Percentiles rank a stretch among this genome's conserved stretches.
These are phyloP conservation scores for Diploptera punctata DNA, from an alignment of 2,888 invertebrate genomes.

Conservation along the genomic window DNA sequence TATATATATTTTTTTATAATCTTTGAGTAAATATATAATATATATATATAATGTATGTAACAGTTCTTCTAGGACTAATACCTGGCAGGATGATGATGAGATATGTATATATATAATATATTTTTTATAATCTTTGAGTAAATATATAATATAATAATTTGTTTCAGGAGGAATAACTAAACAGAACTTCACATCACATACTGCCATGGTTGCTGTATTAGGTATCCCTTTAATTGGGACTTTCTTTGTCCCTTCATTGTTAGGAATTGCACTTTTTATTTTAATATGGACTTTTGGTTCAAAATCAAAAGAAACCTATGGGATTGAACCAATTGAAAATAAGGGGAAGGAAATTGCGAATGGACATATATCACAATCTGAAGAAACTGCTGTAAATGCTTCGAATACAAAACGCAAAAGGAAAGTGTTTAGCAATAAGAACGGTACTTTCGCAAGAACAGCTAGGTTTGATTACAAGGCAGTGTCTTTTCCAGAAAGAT, in stretches of 20 bases:
- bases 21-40: too few species aligned
- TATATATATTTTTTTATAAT: too few species aligned
- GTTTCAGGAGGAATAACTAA: too few species aligned
- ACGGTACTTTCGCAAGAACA: not conserved
- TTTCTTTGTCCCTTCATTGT: constrained; percentile 27
- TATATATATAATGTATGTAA: too few species aligned
- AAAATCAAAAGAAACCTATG: not conserved
- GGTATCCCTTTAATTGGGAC: constrained; percentile 36
- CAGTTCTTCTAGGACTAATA: too few species aligned
- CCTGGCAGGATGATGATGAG: too few species aligned
- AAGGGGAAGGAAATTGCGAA: not conserved
- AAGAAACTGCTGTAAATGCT: not conserved
- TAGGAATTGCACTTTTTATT: constrained; percentile 14
- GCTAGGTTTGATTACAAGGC: not conserved
- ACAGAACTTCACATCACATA: not conserved
- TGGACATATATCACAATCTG: not conserved
- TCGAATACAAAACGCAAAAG: not conserved
- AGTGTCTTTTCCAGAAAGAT: not conserved
- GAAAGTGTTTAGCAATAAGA: not conserved
- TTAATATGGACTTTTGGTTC: constrained; percentile 7
- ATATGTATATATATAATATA: too few species aligned
- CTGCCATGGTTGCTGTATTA: constrained; percentile 31
- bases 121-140: too few species aligned
- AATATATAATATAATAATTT: too few species aligned
- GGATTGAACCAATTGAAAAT: too few species aligned